A percentile compares a stretch with the other conserved stretches of the same genome.
Conservation (phyloP, 2,888 invertebrate species). For the Encarsia formosa region DNA sequence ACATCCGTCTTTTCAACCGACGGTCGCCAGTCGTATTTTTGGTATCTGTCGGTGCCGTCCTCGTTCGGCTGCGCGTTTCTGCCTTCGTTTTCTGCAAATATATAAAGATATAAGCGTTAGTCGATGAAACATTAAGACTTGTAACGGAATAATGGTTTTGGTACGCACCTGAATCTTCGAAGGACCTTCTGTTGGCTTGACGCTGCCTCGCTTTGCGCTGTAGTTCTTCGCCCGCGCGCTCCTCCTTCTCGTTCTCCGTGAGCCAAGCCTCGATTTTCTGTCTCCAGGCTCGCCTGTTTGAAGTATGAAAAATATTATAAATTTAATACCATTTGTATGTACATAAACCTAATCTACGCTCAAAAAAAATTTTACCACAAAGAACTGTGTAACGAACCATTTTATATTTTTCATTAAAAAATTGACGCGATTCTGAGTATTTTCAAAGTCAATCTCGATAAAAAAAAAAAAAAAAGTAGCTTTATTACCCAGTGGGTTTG, state of each 20-base stretch:
- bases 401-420: too few relatives aligned
- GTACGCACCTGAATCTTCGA: slow-evolving; percentile 77
- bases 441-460: too few relatives aligned
- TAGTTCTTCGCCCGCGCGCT: slow-evolving; percentile 67
- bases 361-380: too few relatives aligned
- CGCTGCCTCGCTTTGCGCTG: slow-evolving; percentile 63
- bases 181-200: slow-evolving; percentile 70
- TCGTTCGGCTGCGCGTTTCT: slow-evolving; percentile 61
- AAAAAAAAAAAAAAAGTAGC: not conserved
- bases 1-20: slow-evolving; percentile 79
- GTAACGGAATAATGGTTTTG: too few relatives aligned
- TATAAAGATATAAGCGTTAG: too few relatives aligned
- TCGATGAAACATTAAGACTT: too few relatives aligned
- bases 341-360: too few relatives aligned
- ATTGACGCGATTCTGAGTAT: too few relatives aligned
- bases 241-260: slow-evolving; percentile 79
- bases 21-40: slow-evolving; percentile 72
- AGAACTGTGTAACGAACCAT: too few relatives aligned
- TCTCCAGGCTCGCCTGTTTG: slow-evolving; percentile 70
- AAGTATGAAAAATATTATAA: not conserved
- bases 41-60: slow-evolving; percentile 55
- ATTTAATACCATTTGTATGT: too few relatives aligned
- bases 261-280: slow-evolving; percentile 91
- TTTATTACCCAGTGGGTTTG: slow-evolving; percentile 57
- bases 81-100: slow-evolving; percentile 68